Percentiles rank a stretch among this genome's conserved stretches.
These are phyloP conservation scores for Henricia sp. DNA, from an alignment of 53 echinoderm and acorn worm genomes.

Conservation along the genomic window DNA sequence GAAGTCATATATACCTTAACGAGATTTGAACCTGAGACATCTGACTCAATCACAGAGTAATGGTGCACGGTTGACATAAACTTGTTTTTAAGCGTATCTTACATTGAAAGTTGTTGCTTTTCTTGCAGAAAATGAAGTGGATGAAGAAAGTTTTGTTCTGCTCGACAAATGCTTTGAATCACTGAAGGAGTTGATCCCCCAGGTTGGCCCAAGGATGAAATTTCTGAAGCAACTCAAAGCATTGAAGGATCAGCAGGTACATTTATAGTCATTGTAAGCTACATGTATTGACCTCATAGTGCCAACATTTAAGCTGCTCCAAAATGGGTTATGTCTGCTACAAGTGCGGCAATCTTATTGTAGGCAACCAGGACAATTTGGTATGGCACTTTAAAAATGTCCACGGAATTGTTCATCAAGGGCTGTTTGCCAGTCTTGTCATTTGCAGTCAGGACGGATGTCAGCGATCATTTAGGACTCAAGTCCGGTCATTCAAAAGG, in stretches of 20 bases:
- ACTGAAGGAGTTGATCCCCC: conserved; percentile 19
- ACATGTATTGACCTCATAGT: background rate
- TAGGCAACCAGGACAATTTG: conserved; percentile 41
- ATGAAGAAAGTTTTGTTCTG: conserved; percentile 56
- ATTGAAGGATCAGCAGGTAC: conserved; percentile 37
- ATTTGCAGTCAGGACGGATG: conserved; percentile 55
- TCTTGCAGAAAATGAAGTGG: conserved; percentile 60
- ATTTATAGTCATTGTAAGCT: background rate
- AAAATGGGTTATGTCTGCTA: conserved; percentile 62
- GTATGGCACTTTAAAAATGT: conserved; percentile 64
- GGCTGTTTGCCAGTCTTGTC: conserved; percentile 23
- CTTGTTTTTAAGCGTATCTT: too few relatives aligned
- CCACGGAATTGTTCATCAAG: conserved; percentile 50
- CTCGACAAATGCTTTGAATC: conserved; percentile 39
- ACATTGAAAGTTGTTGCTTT: too few relatives aligned
- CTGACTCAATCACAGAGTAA: too few relatives aligned
- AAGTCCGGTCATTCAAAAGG: conserved; percentile 1
- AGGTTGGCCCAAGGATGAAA: conserved; percentile 7
- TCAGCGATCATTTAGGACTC: conserved; percentile 6
- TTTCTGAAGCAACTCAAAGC: background rate
- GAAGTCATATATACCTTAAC: too few relatives aligned
- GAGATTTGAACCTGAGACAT: too few relatives aligned
- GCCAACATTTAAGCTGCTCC: too few relatives aligned
- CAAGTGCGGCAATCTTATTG: conserved; percentile 54
- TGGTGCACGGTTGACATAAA: too few relatives aligned